Evolutionary conservation across 2,113 vertebrate species (phyloP), one percentile per base, ranked within the genome.

Genomic region (Forbesichthys papilliferus): DNA sequence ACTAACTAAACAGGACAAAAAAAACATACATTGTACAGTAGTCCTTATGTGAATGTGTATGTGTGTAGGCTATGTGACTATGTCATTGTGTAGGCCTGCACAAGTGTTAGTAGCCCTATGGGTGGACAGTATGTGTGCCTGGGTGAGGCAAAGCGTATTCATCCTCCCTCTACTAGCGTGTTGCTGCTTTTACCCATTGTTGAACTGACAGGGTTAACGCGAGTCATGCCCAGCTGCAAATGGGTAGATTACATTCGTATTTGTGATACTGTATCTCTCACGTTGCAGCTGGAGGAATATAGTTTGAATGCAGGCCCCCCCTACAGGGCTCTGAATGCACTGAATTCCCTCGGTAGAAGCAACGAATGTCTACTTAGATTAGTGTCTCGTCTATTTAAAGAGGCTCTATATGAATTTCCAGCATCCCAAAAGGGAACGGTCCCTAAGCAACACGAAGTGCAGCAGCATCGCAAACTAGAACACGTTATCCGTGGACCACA

Each of bases 271-370:
- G 48, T 82, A 60, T 68, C 64, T 5, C 46, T 74, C 65, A 66
- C 53, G 48, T 47, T 60, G 36, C 58, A 69, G 66, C 66, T 76
- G 66, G 72, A 78, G 68, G 66, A 79, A 66, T 59, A 75, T 59
- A 68, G 64, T 73, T 80, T 78, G 20, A 62, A 51, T 61, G 9
- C 51, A 66, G 18, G 33, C 1, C 64, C 51, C 48, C 65, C 77
- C 63, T 73, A 61, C 70, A 60, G 71, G 64, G 62, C 55, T 75
- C 66, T 27, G 16, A 48, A 74, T 73, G 67, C 67, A 73, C 73
- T 16, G 16, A 16, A 16, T 16, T 16, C 68, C 71, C 75, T 84
- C 62, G 70, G 10, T 76, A 71, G 66, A 62, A 80, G 65, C 65
- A 68, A 61, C 69, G 70, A 58, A 64, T 42, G 42, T 54, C 34